phyloP scores from a whole-genome alignment of 2,888 invertebrate genomes.

The Drosophila barbarae region DNA sequence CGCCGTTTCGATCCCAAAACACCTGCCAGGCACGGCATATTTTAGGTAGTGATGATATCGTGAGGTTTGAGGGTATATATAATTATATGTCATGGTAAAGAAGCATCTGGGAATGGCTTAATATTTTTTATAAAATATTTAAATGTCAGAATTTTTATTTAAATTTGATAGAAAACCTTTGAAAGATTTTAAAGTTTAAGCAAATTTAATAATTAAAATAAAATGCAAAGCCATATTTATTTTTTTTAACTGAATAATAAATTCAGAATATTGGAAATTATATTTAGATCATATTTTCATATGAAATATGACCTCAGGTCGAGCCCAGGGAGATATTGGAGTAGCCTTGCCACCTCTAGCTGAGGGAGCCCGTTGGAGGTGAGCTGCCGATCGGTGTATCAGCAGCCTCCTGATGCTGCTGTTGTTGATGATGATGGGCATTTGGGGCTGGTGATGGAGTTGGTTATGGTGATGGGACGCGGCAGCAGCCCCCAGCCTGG shows the following conservation, averaged over 20 bases:
- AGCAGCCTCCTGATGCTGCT: slow-evolving; percentile 17
- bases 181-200: not conserved
- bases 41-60: slow-evolving; percentile 18
- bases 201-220: not conserved
- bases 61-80: not conserved
- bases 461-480: slow-evolving; percentile 44
- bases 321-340: not conserved
- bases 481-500: slow-evolving; percentile 21
- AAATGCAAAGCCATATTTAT: too few species aligned
- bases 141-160: not conserved
- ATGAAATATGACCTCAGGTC: not conserved
- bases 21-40: slow-evolving; percentile 52
- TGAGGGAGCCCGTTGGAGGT: slow-evolving; percentile 1
- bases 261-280: too few species aligned
- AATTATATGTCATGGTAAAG: not conserved
- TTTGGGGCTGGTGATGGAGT: slow-evolving; percentile 25
- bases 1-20: slow-evolving; percentile 51
- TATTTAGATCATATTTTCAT: too few species aligned
- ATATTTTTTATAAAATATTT: not conserved
- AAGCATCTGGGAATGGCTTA: not conserved
- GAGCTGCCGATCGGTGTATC: slow-evolving; percentile 15
- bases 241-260: too few species aligned
- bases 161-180: not conserved
- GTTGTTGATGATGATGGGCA: slow-evolving; percentile 42
- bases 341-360: slow-evolving; percentile 12